phyloP scores from a whole-genome alignment of 1,140 invertebrate genomes.

The Mycetomoellerius zeteki region DNA sequence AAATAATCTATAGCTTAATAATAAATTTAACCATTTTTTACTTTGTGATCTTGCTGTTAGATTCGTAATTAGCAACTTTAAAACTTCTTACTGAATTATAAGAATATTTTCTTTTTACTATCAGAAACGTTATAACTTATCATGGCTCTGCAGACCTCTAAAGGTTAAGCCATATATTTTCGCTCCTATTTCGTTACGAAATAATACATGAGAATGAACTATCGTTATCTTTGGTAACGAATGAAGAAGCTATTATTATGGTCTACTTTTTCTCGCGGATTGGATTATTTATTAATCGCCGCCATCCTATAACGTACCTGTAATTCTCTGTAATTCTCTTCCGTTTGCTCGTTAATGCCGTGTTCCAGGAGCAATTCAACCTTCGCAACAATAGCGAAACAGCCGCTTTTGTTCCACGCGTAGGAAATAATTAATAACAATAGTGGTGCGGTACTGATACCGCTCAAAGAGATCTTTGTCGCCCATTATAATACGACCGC shows the following conservation, averaged over 20 bases:
- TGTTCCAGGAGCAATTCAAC: constrained; percentile 7
- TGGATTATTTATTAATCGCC: background rate
- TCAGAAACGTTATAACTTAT: too few relatives aligned
- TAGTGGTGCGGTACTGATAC: background rate
- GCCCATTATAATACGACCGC: background rate
- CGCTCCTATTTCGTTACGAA: background rate
- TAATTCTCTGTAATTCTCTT: constrained; percentile 28
- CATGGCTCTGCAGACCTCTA: too few relatives aligned
- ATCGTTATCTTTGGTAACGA: background rate
- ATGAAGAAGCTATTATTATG: background rate
- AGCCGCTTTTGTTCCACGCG: constrained; percentile 21
- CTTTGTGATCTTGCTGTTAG: too few relatives aligned
- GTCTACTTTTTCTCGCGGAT: background rate
- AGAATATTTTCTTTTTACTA: too few relatives aligned
- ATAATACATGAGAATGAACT: background rate
- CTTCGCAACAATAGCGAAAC: constrained; percentile 21
- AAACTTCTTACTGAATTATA: too few relatives aligned
- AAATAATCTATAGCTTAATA: too few relatives aligned
- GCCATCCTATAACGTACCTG: background rate
- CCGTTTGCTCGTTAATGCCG: constrained; percentile 36
- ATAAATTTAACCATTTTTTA: too few relatives aligned
- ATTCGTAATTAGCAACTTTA: too few relatives aligned
- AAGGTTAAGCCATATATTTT: background rate
- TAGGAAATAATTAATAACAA: constrained; percentile 57
- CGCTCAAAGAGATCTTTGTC: background rate